phyloP scores from a whole-genome alignment of 2,888 invertebrate species.

The Euspilapteryx auroguttella region DNA sequence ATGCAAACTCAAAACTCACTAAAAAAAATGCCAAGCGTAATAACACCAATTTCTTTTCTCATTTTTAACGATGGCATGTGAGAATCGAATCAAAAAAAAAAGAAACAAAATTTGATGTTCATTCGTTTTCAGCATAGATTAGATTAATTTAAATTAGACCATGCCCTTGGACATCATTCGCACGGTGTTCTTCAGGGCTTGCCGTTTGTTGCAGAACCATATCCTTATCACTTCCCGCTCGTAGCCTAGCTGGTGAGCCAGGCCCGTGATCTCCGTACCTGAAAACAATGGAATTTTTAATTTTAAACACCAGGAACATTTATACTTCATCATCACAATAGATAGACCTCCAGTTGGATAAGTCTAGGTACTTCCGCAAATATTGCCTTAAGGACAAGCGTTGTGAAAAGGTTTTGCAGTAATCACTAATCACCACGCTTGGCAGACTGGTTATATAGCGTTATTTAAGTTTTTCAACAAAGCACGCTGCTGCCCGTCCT shows the following conservation, averaged over 20 bases:
- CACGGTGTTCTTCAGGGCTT: conserved; percentile 97
- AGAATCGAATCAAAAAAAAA: background rate
- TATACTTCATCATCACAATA: too few relatives aligned
- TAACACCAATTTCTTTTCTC: too few relatives aligned
- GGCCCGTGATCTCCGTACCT: conserved; percentile 96
- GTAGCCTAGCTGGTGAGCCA: conserved; percentile 94
- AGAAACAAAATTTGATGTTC: too few relatives aligned
- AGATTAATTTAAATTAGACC: conserved; percentile 65
- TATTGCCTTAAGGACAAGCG: too few relatives aligned
- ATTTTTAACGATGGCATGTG: too few relatives aligned
- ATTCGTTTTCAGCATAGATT: too few relatives aligned
- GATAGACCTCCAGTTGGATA: too few relatives aligned
- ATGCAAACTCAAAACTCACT: background rate
- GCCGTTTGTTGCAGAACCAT: conserved; percentile 99
- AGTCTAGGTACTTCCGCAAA: too few relatives aligned
- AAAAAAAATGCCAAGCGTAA: too few relatives aligned
- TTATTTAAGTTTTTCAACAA: background rate
- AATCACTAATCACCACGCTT: background rate
- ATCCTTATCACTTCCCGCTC: conserved; percentile 97
- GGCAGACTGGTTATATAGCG: background rate
- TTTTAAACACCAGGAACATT: too few relatives aligned
- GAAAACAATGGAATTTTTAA: conserved; percentile 24
- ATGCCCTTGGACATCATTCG: conserved; percentile 90
- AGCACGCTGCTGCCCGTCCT: background rate
- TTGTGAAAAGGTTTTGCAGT: too few relatives aligned